Conservation (phyloP, 2,888 invertebrate genomes). For the Macaria notata region DNA sequence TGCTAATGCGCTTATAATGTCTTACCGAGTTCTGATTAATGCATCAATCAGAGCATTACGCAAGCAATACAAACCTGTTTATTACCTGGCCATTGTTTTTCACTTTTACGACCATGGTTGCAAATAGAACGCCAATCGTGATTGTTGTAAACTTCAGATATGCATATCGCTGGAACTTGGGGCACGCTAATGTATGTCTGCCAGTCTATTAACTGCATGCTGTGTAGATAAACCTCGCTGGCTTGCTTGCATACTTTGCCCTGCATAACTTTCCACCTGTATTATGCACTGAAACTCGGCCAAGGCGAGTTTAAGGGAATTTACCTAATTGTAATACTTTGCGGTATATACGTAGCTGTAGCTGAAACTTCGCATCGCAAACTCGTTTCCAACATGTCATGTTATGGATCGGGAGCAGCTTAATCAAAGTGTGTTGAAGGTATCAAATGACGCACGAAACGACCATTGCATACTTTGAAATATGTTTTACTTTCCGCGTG, state of each 20-base stretch:
- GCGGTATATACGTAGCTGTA: background rate
- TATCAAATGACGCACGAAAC: slow-evolving; percentile 42
- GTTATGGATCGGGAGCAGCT: slow-evolving; percentile 15
- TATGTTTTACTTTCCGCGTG: slow-evolving; percentile 51
- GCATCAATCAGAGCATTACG: slow-evolving; percentile 22
- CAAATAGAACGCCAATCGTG: slow-evolving; percentile 22
- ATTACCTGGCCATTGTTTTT: slow-evolving; percentile 22
- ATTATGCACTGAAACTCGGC: slow-evolving; percentile 25
- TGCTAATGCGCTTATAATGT: slow-evolving; percentile 6
- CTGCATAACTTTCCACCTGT: slow-evolving; percentile 24
- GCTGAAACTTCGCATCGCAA: slow-evolving; percentile 1
- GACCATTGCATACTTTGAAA: slow-evolving; percentile 42
- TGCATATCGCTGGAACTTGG: slow-evolving; percentile 16
- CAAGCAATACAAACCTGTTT: slow-evolving; percentile 17
- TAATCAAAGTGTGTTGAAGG: slow-evolving; percentile 29
- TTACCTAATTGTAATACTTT: slow-evolving; percentile 3
- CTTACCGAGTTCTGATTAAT: slow-evolving; percentile 2
- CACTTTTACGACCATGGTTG: slow-evolving; percentile 19
- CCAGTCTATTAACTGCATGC: slow-evolving; percentile 13
- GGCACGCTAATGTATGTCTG: slow-evolving; percentile 13
- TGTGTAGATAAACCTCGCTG: slow-evolving; percentile 19
- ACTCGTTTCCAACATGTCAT: background rate
- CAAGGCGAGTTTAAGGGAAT: slow-evolving; percentile 24
- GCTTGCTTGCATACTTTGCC: slow-evolving; percentile 15
- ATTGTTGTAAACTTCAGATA: slow-evolving; percentile 19